Evolutionary conservation across 2,888 invertebrate genomes (phyloP).

Genomic region (Luperina nickerlii): DNA sequence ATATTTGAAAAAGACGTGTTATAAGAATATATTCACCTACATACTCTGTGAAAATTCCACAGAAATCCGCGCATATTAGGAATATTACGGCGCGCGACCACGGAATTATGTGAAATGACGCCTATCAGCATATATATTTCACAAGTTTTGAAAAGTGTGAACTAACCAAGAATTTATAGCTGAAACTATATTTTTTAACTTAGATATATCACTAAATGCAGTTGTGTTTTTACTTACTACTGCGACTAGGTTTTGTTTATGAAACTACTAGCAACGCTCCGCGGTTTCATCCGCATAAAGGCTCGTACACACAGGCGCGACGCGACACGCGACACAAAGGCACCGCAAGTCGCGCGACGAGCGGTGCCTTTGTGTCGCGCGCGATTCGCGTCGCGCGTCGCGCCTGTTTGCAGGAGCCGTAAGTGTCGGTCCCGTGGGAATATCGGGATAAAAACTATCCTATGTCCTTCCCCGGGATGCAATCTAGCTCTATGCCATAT

Average conservation of each 20-base stretch:
- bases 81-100: slow-evolving; percentile 9
- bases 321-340: no score
- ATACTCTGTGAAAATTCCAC: background rate
- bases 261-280: background rate
- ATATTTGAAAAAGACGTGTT: no score
- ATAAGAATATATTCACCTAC: background rate
- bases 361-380: no score
- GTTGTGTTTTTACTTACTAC: slow-evolving; percentile 3
- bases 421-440: no score
- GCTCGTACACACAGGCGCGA: no score
- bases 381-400: no score
- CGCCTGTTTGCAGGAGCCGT: no score
- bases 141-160: slow-evolving; percentile 32
- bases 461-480: no score
- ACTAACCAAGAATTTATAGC: slow-evolving; percentile 38
- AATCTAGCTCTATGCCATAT: no score
- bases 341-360: no score
- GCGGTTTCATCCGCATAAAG: no score
- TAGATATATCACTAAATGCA: slow-evolving; percentile 1
- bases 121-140: slow-evolving; percentile 30
- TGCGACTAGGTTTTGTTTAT: background rate
- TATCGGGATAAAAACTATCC: no score
- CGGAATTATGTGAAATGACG: slow-evolving; percentile 17
- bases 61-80: slow-evolving; percentile 1
- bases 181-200: slow-evolving; percentile 11